A percentile compares a stretch with the other conserved stretches of the same genome.
Evolutionary conservation across 2,888 invertebrate species (phyloP).

Genomic region (Chrysolina americana): DNA sequence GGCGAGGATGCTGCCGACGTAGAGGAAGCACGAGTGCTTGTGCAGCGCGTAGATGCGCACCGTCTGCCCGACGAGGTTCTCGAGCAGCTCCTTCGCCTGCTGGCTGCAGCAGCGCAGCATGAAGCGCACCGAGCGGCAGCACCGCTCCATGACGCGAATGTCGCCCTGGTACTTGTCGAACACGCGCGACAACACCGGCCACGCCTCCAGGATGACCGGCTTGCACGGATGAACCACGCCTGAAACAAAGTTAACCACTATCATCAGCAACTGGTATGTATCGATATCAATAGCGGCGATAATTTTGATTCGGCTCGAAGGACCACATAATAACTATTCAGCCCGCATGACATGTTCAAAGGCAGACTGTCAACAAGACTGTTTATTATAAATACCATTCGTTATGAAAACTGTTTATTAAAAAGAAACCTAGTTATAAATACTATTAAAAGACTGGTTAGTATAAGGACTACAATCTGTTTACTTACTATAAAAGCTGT

Average conservation of each 20-base stretch:
- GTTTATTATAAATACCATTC: too few relatives aligned
- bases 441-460: too few relatives aligned
- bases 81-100: conserved; percentile 80
- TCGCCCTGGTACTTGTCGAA: conserved; percentile 88
- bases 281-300: neutral
- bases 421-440: too few relatives aligned
- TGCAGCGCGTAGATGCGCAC: conserved; percentile 83
- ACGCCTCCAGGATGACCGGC: conserved; percentile 77
- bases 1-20: conserved; percentile 88
- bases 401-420: too few relatives aligned
- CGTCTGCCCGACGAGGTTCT: conserved; percentile 88
- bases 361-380: too few relatives aligned
- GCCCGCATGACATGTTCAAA: too few relatives aligned
- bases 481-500: too few relatives aligned
- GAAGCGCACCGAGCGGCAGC: conserved; percentile 91
- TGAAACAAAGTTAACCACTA: conserved; percentile 37
- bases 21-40: conserved; percentile 93
- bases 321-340: neutral
- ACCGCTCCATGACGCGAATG: conserved; percentile 90
- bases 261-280: neutral
- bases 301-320: neutral
- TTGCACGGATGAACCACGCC: conserved; percentile 65
- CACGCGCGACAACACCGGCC: conserved; percentile 87
- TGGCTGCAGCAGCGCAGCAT: conserved; percentile 88
- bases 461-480: too few relatives aligned